Evolutionary conservation across 2,797 vertebrate genomes (phyloP).

Genomic region (Eulemur coronatus): DNA sequence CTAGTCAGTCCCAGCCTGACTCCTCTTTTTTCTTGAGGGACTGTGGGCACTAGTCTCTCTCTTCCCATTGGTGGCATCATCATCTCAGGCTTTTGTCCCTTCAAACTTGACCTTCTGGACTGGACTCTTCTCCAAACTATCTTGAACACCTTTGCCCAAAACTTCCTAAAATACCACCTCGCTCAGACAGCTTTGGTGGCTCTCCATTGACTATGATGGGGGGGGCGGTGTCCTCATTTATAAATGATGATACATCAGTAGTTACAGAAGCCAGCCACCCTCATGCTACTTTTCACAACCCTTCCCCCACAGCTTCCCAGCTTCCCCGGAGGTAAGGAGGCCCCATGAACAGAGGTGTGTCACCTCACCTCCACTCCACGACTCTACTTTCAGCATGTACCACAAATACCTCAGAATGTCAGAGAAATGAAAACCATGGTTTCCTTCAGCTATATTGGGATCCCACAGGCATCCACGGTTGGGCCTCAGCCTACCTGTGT

Average conservation of each 20-base stretch:
- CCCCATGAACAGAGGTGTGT: neutral
- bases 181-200: neutral
- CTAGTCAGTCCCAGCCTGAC: neutral
- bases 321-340: neutral
- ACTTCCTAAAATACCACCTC: too few species aligned
- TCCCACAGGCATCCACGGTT: too few species aligned
- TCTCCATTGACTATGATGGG: fast-evolving
- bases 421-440: neutral
- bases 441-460: neutral
- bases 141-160: neutral
- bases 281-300: neutral
- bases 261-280: neutral
- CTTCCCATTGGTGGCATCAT: neutral
- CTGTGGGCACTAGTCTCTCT: neutral
- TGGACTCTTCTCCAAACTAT: neutral
- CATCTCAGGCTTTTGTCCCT: neutral
- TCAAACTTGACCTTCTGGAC: neutral
- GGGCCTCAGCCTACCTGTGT: neutral
- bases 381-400: neutral
- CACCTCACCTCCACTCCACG: neutral
- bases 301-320: neutral
- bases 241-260: too few species aligned
- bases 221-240: neutral
- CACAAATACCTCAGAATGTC: neutral
- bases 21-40: neutral